Evolutionary conservation across 2,888 invertebrate genomes (phyloP), one percentile per base, ranked within the genome.

Genomic region (Pyrrhopygopsis socrates): DNA sequence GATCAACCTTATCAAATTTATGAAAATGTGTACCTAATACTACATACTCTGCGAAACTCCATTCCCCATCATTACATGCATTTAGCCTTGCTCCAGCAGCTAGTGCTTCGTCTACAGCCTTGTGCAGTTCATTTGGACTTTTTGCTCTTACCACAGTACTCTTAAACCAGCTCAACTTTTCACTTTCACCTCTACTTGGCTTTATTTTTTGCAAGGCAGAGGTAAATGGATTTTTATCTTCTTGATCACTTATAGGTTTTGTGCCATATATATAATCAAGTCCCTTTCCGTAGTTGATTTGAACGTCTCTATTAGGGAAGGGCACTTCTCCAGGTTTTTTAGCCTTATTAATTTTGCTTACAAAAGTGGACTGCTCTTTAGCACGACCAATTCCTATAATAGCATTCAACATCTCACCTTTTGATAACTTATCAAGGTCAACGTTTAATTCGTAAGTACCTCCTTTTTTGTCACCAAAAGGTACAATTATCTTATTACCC

Each of bases 201-300:
- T 77, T 77, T 77, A 77, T 77, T 77, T 77, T 77, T 77, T 77
- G 63, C 77, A 77, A 77, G 27, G 77, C 77, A 24, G 77, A 77
- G 20, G 77, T 15, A 77, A 77, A 77, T 77, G 77, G 77, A 77
- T 77, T 77, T 77, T 65, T 3, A 77, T 77, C 63, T 77, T 3
- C 77, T 77, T 77, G 77, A 77, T 77, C 27, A 65, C 65, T 77
- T 24, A 45, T 0, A 77, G 77, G 77, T 77, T 77, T 77, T 77
- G 77, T 77, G 65, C 77, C 77, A 77, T 77, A 77, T 9, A 77
- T 45, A 77, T 77, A 77, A 24, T 77, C 77, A 77, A 77, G 22
- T 65, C 77, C 77, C 65, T 77, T 77, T 24, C 77, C 77, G 41
- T 45, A 77, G 77, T 77, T 77, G 77, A 77, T 77, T 77, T 77